Conservation (phyloP, 2,888 invertebrate species). For the Ormyrus rosae region DNA sequence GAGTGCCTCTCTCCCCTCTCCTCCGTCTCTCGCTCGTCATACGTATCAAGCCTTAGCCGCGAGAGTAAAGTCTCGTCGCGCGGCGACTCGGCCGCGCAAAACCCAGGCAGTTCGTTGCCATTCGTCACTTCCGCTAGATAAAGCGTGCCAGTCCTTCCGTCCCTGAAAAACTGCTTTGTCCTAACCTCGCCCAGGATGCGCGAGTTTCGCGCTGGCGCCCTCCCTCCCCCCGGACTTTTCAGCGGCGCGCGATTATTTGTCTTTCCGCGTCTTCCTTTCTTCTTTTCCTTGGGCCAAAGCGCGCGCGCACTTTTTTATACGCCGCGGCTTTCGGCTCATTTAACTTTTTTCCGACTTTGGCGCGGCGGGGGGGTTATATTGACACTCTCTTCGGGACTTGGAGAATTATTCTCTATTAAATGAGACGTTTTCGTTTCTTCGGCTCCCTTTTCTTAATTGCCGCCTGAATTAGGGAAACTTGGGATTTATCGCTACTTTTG, state of each 20-base stretch:
- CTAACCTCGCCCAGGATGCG: conserved; percentile 21
- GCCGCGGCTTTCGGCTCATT: conserved; percentile 36
- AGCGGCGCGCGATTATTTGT: conserved; percentile 53
- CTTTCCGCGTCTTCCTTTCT: conserved; percentile 29
- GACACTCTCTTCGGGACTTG: conserved; percentile 49
- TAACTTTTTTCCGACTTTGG: conserved; percentile 43
- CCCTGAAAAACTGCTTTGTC: conserved; percentile 65
- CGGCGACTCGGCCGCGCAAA: conserved; percentile 44
- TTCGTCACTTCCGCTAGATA: conserved; percentile 71
- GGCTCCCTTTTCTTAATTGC: conserved; percentile 22
- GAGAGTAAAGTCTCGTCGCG: conserved; percentile 25
- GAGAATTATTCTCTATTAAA: conserved; percentile 32
- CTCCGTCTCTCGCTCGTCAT: background rate
- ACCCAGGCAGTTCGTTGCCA: conserved; percentile 61
- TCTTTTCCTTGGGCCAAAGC: background rate
- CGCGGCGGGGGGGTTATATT: conserved; percentile 17
- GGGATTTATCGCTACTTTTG: too few relatives aligned
- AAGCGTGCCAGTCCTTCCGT: conserved; percentile 60
- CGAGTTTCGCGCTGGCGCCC: background rate
- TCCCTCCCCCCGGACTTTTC: conserved; percentile 43
- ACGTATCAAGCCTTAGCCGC: background rate
- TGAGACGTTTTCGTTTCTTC: conserved; percentile 20
- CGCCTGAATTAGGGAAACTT: background rate
- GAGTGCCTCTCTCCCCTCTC: conserved; percentile 27
- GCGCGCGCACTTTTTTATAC: conserved; percentile 1